Base-by-base conservation (phyloP, 1,140 invertebrate genomes). In the Coptotermes formosanus region DNA sequence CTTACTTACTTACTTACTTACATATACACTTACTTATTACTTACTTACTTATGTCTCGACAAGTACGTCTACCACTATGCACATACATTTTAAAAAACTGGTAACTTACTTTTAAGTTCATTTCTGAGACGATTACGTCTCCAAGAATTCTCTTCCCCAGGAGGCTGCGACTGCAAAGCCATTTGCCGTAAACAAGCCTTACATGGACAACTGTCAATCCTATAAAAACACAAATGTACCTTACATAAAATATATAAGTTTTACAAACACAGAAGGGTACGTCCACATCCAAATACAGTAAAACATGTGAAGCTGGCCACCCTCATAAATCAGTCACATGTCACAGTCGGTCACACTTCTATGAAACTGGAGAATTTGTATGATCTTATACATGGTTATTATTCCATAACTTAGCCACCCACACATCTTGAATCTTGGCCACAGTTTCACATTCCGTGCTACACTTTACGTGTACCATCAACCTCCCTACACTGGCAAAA, bases 141-240 rank as follows among this genome's bases (percentile, higher is more conserved):
- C 94, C 96, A 97, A 0, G 94, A 94, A 89, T 94, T 96, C 89
- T 95, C 93, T 90, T 95, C 91, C 90, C 94, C 91, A 90, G 91
- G 88, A 89, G 94, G 91, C 89, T 93, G 90, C 84, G 93, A 93
- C 88, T 93, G 92, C 45, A 94, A 91, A 82, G 94, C 94, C 92
- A 96, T 96, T 89, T 96, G 95, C n/a, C 94, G 92, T 25, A 98
- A 91, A 90, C 97, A 98, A 82, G 95, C 95, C 88, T 95, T 94
- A 91, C 97, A 98, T 83, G 97, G 95, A 83, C 95, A 94, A 88
- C 96, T 96, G 86, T 94, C 93, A 89, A 96, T 93, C 88, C 93
- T 93, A 87, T 85, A 90, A 90, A 86, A 82, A 85, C 55, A 84
- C 69, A 43, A 69, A 86, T 75, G 87, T 43, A 83, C 69, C 85